Conservation (phyloP, 2,888 invertebrate genomes). For the Drosophila barbarae region DNA sequence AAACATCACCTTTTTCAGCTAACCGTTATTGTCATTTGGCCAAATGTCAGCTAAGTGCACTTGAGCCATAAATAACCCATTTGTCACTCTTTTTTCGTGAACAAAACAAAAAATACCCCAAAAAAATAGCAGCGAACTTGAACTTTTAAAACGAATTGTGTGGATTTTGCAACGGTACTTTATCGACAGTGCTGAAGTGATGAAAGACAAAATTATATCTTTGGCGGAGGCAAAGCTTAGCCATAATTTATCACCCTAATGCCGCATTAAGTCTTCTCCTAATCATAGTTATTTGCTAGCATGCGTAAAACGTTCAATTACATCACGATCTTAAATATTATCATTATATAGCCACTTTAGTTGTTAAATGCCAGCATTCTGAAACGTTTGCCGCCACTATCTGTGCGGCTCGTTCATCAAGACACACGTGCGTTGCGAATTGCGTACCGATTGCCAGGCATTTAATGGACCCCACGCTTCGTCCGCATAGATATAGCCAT, state of each 20-base stretch:
- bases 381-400: constrained; percentile 44
- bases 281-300: constrained; percentile 28
- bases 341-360: constrained; percentile 52
- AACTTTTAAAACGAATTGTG: constrained; percentile 51
- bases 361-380: constrained; percentile 61
- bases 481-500: constrained; percentile 12
- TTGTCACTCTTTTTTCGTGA: constrained; percentile 50
- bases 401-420: constrained; percentile 52
- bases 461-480: constrained; percentile 25
- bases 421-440: constrained; percentile 67
- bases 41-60: constrained; percentile 62
- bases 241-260: constrained; percentile 22
- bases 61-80: constrained; percentile 61
- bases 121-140: constrained; percentile 63
- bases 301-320: constrained; percentile 60
- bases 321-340: constrained; percentile 62
- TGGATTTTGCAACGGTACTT: constrained; percentile 38
- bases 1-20: constrained; percentile 36
- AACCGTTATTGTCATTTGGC: constrained; percentile 42
- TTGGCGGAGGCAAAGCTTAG: not conserved
- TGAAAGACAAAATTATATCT: constrained; percentile 17
- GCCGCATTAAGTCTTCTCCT: constrained; percentile 16
- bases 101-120: constrained; percentile 37
- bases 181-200: constrained; percentile 20
- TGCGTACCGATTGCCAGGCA: constrained; percentile 47